These are phyloP conservation scores for Cyclopterus lumpus DNA, from an alignment of 2,797 vertebrate genomes.

Conservation along the genomic window DNA sequence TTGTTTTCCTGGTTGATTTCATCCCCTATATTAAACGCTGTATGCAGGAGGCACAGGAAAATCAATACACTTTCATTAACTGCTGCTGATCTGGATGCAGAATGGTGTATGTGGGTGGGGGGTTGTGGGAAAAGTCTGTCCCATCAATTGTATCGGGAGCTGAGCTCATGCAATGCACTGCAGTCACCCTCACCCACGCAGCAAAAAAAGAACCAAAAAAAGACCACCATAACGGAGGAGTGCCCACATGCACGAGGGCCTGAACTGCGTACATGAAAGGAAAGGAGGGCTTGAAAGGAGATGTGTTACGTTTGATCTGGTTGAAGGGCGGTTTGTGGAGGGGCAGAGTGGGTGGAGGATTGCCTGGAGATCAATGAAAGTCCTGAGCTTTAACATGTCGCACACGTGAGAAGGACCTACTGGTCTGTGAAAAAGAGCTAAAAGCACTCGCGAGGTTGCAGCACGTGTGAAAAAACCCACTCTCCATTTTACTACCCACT, in stretches of 20 bases:
- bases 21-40: constrained; percentile 54
- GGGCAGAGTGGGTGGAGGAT: constrained; percentile 51
- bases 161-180: constrained; percentile 53
- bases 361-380: constrained; percentile 69
- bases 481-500: constrained; percentile 59
- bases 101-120: background rate
- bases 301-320: constrained; percentile 72
- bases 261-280: constrained; percentile 63
- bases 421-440: constrained; percentile 61
- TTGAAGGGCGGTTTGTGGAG: constrained; percentile 57
- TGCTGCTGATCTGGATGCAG: constrained; percentile 70
- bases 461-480: constrained; percentile 70
- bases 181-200: constrained; percentile 53
- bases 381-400: constrained; percentile 66
- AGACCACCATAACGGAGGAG: constrained; percentile 55
- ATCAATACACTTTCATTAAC: constrained; percentile 82
- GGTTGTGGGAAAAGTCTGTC: constrained; percentile 25
- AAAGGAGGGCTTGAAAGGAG: constrained; percentile 67
- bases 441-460: constrained; percentile 60
- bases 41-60: constrained; percentile 63
- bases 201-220: constrained; percentile 16
- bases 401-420: constrained; percentile 65
- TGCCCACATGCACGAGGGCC: constrained; percentile 39
- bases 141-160: constrained; percentile 61
- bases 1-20: constrained; percentile 61